Evolutionary conservation across 2,113 vertebrate species (phyloP).

Genomic region (Hirundichthys speculiger): DNA sequence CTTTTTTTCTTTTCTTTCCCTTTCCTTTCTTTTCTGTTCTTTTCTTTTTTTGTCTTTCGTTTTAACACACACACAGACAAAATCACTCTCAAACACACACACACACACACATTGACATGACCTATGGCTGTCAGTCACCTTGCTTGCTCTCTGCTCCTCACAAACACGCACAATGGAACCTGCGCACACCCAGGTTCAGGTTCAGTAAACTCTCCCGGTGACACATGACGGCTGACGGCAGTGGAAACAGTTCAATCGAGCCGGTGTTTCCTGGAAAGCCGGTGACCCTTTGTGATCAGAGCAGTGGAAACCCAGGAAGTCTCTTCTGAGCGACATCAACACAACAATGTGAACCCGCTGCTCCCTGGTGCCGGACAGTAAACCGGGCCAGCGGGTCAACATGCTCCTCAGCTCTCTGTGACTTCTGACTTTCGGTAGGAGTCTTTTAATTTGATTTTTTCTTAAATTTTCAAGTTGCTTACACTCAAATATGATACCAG

Average conservation of each 20-base stretch:
- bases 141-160: slow-evolving; percentile 21
- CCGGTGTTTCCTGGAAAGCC: slow-evolving; percentile 18
- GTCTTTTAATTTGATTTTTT: too few species aligned
- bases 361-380: background rate
- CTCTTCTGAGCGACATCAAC: background rate
- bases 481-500: too few species aligned
- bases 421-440: too few species aligned
- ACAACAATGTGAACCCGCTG: background rate
- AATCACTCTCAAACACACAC: background rate
- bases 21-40: background rate
- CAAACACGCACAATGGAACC: background rate
- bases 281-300: slow-evolving; percentile 9
- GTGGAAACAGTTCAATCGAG: slow-evolving; percentile 9
- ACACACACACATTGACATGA: background rate
- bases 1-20: background rate
- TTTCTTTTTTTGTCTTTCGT: background rate
- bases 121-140: slow-evolving; percentile 9
- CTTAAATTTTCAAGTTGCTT: too few species aligned
- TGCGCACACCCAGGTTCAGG: slow-evolving; percentile 12
- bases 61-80: background rate
- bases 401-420: too few species aligned
- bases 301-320: background rate
- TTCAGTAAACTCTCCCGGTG: slow-evolving; percentile 10
- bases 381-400: background rate
- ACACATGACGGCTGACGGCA: background rate